Base-by-base conservation (phyloP, 2,113 vertebrate species). In the Barbus barbus region DNA sequence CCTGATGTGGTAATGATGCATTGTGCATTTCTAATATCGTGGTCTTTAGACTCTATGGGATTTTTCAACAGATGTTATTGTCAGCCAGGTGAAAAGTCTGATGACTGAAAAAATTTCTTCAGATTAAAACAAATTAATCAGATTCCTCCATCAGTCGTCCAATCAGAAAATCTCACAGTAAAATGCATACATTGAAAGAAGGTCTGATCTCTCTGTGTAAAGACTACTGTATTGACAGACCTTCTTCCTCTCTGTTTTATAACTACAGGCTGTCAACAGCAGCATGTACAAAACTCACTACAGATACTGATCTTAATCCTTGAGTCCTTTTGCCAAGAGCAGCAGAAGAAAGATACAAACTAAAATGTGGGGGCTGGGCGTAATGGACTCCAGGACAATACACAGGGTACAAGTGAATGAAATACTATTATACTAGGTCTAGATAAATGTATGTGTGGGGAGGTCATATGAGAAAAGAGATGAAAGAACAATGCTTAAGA, bases 311-410 rank as follows among this genome's bases (percentile, higher is more conserved):
- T 72, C 22, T 72, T 44, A 44, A 72, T 72, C 69, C 38, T 14
- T 44, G 38, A 73, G 22, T 26, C 69, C 69, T 9, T 44, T 44
- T 73, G 38, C 12, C n/a, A 46, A n/a, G 38, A 20, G 33, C 65
- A 69, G 38, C 7, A 46, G 67, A 71, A 71, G 69, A 73, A 73
- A 14, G 38, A 44, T 38, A 71, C 33, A 46, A 73, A n/a, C n/a
- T 73, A 73, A 44, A 72, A 73, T 16, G 69, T 26, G 69, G 69
- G 36, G 1, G n/a, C 5, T 1, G 3, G 13, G 69, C 5, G 6
- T 26, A 44, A 73, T 38, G n/a, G 69, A 69, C 65, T 38, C 4
- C 33, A 11, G 65, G 67, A 44, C 36, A 72, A 72, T 44, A 24
- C 3, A 38, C 38, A 72, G 69, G 22, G 9, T 8, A 72, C 22